A percentile compares a stretch with the other conserved stretches of the same genome.
These are phyloP conservation scores for Epinephelus coioides DNA, from an alignment of 2,797 vertebrate genomes.

Conservation along the genomic window DNA sequence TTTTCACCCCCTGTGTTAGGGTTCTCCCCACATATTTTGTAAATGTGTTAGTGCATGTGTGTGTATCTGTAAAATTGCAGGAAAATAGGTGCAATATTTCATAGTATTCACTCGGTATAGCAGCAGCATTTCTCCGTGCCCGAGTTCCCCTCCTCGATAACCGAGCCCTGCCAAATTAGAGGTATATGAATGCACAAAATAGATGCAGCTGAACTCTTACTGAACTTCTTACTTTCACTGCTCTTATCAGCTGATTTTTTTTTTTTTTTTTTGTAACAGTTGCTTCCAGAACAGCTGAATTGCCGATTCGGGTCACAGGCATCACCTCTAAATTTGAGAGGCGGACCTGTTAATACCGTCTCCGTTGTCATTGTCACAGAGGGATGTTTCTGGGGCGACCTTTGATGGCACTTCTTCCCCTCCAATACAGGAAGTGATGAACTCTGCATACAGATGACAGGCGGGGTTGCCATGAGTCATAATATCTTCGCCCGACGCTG, in stretches of 20 bases:
- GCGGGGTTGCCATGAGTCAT: constrained; percentile 55
- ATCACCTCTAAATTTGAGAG: constrained; percentile 71
- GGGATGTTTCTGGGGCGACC: constrained; percentile 76
- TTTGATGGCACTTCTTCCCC: constrained; percentile 74
- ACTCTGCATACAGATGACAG: constrained; percentile 81
- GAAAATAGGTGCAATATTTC: constrained; percentile 35
- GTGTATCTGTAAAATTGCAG: constrained; percentile 5
- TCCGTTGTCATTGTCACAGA: constrained; percentile 77
- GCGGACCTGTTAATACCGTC: constrained; percentile 74
- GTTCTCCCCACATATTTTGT: neutral
- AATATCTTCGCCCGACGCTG: constrained; percentile 31
- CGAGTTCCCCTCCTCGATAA: constrained; percentile 20
- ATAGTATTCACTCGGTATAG: neutral
- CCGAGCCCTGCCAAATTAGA: constrained; percentile 49
- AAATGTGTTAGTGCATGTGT: constrained; percentile 21
- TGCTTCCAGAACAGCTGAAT: constrained; percentile 54
- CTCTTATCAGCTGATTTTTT: constrained; percentile 38
- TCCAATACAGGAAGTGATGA: constrained; percentile 78
- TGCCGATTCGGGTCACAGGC: constrained; percentile 70
- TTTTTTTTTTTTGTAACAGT: constrained; percentile 3
- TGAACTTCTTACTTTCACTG: constrained; percentile 56
- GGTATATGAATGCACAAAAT: constrained; percentile 35
- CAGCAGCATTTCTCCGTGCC: constrained; percentile 25
- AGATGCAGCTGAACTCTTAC: constrained; percentile 53
- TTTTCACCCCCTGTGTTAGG: constrained; percentile 32